Percentiles rank a stretch among this genome's conserved stretches.
phyloP scores from a whole-genome alignment of 2,797 vertebrate genomes.

The Myoxocephalus aenaeus region DNA sequence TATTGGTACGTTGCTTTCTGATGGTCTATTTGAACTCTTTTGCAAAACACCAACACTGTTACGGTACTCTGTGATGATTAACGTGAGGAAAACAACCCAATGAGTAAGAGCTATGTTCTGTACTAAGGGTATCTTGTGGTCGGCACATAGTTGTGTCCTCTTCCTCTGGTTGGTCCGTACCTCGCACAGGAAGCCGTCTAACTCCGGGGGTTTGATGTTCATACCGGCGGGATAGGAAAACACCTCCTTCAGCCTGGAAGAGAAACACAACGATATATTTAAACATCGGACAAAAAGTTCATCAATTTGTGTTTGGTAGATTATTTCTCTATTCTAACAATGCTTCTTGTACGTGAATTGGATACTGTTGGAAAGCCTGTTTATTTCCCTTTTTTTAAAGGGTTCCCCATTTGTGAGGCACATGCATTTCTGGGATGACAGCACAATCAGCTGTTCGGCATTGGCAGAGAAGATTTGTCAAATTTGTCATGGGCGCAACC shows the following conservation, averaged over 20 bases:
- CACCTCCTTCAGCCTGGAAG: conserved; percentile 57
- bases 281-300: too few species aligned
- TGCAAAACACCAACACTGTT: neutral
- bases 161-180: conserved; percentile 42
- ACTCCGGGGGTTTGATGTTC: conserved; percentile 63
- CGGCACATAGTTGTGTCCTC: neutral
- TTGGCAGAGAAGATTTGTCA: too few species aligned
- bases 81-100: neutral
- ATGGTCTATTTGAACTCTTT: neutral
- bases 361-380: too few species aligned
- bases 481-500: too few species aligned
- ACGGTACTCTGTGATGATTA: neutral
- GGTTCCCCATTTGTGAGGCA: too few species aligned
- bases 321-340: too few species aligned
- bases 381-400: too few species aligned
- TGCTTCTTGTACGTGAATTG: too few species aligned
- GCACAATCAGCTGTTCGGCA: too few species aligned
- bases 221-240: conserved; percentile 67
- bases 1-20: neutral
- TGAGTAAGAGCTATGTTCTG: neutral
- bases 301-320: too few species aligned
- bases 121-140: neutral
- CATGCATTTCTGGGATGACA: too few species aligned
- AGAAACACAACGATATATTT: conserved; percentile 4
- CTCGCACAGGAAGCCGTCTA: conserved; percentile 66